These are phyloP conservation scores for Hyperoplus lanceolatus DNA, from an alignment of 2,797 vertebrate species.

Conservation along the genomic window DNA sequence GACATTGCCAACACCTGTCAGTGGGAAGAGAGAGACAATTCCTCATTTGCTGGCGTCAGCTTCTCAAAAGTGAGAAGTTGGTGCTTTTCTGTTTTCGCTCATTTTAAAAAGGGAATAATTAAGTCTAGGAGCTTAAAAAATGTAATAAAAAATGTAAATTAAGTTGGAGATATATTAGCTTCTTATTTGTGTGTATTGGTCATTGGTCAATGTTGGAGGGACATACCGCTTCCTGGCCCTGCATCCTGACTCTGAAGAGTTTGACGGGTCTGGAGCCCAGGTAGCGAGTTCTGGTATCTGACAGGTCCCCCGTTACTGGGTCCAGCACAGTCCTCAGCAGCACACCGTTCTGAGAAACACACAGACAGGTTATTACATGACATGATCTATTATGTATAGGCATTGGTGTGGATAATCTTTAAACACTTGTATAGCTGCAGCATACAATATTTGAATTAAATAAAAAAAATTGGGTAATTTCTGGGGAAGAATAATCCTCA, in stretches of 20 bases:
- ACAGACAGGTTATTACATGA: background rate
- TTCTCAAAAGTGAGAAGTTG: too few species aligned
- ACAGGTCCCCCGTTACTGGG: slow-evolving; percentile 96
- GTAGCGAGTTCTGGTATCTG: slow-evolving; percentile 96
- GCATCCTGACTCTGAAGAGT: slow-evolving; percentile 97
- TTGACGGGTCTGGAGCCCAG: slow-evolving; percentile 97
- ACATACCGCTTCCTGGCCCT: slow-evolving; percentile 98
- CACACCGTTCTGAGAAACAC: slow-evolving; percentile 91
- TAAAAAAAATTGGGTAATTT: too few species aligned
- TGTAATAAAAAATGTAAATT: background rate
- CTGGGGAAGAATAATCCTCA: too few species aligned
- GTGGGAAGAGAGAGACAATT: background rate
- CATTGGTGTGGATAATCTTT: too few species aligned
- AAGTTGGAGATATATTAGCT: background rate
- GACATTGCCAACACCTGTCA: slow-evolving; percentile 97
- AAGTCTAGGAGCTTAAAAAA: background rate
- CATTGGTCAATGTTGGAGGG: background rate
- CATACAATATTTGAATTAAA: too few species aligned
- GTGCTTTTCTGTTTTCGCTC: too few species aligned
- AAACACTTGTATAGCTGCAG: too few species aligned
- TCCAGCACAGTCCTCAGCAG: slow-evolving; percentile 95
- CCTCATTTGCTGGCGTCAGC: background rate
- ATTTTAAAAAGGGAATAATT: too few species aligned
- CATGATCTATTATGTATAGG: background rate
- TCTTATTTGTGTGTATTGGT: background rate